A percentile compares a stretch with the other conserved stretches of the same genome.
Evolutionary conservation across 2,113 vertebrate genomes (phyloP).

Genomic region (Ailurus styani): DNA sequence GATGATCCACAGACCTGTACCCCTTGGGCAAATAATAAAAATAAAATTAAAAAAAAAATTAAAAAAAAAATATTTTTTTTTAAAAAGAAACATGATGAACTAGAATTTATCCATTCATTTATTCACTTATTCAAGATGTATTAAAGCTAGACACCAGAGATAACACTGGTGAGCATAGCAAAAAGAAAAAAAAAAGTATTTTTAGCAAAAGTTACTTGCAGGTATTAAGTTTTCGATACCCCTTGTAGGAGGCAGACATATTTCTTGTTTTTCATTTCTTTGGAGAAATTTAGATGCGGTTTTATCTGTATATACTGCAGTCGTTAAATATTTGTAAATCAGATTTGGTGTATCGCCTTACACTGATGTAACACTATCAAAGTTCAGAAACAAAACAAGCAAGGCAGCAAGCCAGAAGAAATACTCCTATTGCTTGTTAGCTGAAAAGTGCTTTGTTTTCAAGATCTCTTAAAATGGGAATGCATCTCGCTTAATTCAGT

Average conservation of each 20-base stretch:
- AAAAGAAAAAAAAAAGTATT: neutral
- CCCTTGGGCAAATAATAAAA: too few relatives aligned
- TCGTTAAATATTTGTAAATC: neutral
- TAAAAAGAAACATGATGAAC: neutral
- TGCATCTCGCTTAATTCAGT: neutral
- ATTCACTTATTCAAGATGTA: neutral
- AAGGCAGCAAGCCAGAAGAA: neutral
- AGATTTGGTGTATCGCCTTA: neutral
- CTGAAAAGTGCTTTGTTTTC: neutral
- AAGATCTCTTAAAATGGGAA: neutral
- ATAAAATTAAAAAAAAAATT: neutral
- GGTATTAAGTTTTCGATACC: neutral
- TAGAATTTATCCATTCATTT: neutral
- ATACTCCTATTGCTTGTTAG: neutral
- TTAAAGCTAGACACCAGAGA: neutral
- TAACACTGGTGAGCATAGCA: neutral
- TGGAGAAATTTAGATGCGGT: neutral
- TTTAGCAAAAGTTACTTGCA: slow-evolving; percentile 6
- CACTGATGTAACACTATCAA: neutral
- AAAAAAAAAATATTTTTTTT: neutral
- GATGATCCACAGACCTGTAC: too few relatives aligned
- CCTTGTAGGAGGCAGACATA: neutral
- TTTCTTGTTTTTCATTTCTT: neutral
- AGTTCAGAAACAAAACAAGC: slow-evolving; percentile 15
- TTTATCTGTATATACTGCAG: neutral